These are phyloP conservation scores for Chunga burmeisteri DNA, from an alignment of 2,113 vertebrate genomes.

Conservation along the genomic window DNA sequence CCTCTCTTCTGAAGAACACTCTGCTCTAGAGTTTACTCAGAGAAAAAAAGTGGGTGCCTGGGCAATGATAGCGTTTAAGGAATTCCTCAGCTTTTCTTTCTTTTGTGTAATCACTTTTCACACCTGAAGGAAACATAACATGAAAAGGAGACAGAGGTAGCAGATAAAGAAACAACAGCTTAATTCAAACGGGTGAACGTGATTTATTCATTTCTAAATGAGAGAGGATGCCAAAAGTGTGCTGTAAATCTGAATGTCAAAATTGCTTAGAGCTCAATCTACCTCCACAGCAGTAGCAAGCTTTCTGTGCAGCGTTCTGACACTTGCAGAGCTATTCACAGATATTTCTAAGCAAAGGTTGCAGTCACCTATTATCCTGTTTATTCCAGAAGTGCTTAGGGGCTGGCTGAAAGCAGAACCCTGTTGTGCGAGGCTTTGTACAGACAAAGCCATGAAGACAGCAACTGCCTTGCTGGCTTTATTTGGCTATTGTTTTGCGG, in stretches of 20 bases:
- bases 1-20: neutral
- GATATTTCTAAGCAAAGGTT: constrained; percentile 55
- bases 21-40: neutral
- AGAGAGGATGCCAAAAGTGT: constrained; percentile 42
- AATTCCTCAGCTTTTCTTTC: neutral
- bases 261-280: neutral
- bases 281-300: neutral
- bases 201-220: constrained; percentile 44
- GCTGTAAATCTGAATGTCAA: constrained; percentile 49
- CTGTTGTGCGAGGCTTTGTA: neutral
- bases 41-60: neutral
- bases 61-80: neutral
- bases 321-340: constrained; percentile 44
- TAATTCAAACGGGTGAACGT: constrained; percentile 47
- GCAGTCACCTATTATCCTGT: constrained; percentile 27
- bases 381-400: constrained; percentile 21
- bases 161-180: constrained; percentile 40
- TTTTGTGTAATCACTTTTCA: constrained; percentile 16
- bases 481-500: neutral
- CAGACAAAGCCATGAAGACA: constrained; percentile 3
- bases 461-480: neutral
- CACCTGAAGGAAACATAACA: neutral
- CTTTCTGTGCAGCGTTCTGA: constrained; percentile 15
- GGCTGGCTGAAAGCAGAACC: constrained; percentile 26
- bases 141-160: neutral